Percentiles rank a stretch among this genome's conserved stretches.
phyloP scores from a whole-genome alignment of 2,113 vertebrate species.

The Scortum barcoo region DNA sequence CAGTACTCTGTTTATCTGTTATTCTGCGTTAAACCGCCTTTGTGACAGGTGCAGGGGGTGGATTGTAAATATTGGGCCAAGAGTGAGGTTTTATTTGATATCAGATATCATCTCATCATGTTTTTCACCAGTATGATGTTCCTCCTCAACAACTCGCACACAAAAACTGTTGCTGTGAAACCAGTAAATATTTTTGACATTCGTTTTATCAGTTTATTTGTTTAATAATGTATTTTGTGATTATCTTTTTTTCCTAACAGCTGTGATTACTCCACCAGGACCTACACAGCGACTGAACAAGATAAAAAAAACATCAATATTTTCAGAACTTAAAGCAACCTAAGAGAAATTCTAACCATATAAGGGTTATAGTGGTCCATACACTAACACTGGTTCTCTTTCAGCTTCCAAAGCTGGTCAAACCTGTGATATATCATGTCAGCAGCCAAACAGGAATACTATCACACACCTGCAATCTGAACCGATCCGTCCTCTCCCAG shows the following conservation, averaged over 20 bases:
- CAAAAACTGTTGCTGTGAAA: background rate
- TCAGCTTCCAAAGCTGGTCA: background rate
- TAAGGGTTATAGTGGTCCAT: background rate
- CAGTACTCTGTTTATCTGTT: background rate
- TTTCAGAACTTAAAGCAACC: background rate
- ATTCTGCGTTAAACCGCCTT: background rate
- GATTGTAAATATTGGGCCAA: background rate
- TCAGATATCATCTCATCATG: background rate
- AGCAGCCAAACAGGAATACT: background rate
- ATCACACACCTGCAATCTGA: constrained; percentile 97
- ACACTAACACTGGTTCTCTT: background rate
- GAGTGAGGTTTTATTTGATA: background rate
- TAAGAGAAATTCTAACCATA: background rate
- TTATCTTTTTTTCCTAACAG: background rate
- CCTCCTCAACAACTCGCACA: background rate
- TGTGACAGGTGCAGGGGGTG: background rate
- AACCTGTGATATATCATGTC: background rate
- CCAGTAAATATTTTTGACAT: background rate
- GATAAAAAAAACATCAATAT: background rate
- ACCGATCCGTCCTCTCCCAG: constrained; percentile 98
- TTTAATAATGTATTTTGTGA: background rate
- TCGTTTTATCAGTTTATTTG: background rate
- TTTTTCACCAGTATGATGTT: background rate
- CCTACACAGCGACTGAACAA: background rate
- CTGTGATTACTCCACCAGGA: background rate